Base-by-base conservation (phyloP, 1,140 invertebrate genomes). In the Apolygus lucorum region DNA sequence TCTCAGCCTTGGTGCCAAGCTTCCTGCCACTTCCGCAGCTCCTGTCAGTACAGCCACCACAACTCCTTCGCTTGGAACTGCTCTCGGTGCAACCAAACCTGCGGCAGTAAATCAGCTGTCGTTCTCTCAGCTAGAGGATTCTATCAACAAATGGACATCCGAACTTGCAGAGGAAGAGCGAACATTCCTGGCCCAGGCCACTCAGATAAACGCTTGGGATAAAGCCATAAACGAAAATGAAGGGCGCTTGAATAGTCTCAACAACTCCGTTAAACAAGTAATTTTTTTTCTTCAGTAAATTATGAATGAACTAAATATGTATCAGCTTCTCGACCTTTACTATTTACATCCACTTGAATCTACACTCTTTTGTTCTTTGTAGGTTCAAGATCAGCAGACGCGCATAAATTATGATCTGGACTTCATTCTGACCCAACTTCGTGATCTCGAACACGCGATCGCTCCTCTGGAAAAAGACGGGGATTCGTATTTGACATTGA, bases 201-300 rank as follows among this genome's bases (percentile, higher is more conserved):
- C 90, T 11, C 91, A 96, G 80, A 88, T 98, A 21, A 98, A 97
- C 79, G 89, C 90, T 4, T 98, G 95, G 94, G 95, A 98, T 77
- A 85, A 89, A 74, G 81, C 96, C 1, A 82, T 98, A 0, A 92
- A 95, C 63, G 85, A 87, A 13, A 97, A 98, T 80, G 93, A 59
- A 22, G 8, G 22, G 22, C 54, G 54, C 54, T 21, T 59, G 2
- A 21, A 11, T 21, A 59, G 54, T 59, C 22, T 59, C 11, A 59
- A 59, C 22, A 11, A 59, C 11, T 59, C 54, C 11, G 54, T 59
- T 21, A 59, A 59, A 24, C 54, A 59, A 21, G 54, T 59, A 59
- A 59, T 4, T 14, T 42, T 17, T 42, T 17, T 8, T 42, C 17
- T 42, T 17, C 34, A 42, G n/a, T n/a, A n/a, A n/a, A n/a, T n/a